A percentile compares a stretch with the other conserved stretches of the same genome.
These are phyloP conservation scores for Sarcophaga rosellei DNA, from an alignment of 2,888 invertebrate genomes.

Conservation along the genomic window DNA sequence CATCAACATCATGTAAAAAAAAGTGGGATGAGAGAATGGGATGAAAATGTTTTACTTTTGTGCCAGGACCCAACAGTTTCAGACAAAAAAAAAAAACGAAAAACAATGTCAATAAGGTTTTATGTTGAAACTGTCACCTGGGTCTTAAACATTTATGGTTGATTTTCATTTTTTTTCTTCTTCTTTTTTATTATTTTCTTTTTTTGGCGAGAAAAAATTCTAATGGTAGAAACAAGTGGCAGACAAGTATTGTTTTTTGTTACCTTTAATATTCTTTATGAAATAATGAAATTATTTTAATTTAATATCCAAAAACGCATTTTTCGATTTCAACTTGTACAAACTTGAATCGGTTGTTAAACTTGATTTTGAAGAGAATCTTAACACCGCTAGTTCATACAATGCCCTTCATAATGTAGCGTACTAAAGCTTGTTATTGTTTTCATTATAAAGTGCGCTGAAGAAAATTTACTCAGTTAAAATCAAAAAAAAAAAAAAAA, in stretches of 20 bases:
- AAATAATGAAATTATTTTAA: neutral
- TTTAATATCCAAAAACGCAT: too few relatives aligned
- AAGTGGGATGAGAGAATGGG: neutral
- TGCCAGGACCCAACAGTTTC: conserved; percentile 15
- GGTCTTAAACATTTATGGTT: conserved; percentile 1
- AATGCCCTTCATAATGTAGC: too few relatives aligned
- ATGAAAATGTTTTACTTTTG: conserved; percentile 4
- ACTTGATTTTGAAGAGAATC: too few relatives aligned
- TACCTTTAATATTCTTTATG: neutral
- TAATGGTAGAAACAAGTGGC: neutral
- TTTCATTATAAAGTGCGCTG: conserved; percentile 30
- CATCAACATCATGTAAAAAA: conserved; percentile 41
- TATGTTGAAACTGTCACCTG: conserved; percentile 37
- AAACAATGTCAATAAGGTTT: conserved; percentile 28
- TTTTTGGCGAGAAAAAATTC: neutral
- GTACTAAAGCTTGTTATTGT: conserved; percentile 6
- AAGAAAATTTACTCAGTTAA: conserved; percentile 12
- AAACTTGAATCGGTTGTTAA: neutral
- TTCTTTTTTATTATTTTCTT: neutral
- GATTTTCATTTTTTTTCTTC: too few relatives aligned
- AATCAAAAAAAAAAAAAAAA: conserved; percentile 2
- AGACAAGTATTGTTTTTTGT: neutral
- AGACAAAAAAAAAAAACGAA: neutral
- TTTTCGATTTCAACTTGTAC: neutral
- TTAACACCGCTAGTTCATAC: too few relatives aligned